These are phyloP conservation scores for Ambastaia sidthimunki DNA, from an alignment of 2,797 vertebrate species.

Conservation along the genomic window DNA sequence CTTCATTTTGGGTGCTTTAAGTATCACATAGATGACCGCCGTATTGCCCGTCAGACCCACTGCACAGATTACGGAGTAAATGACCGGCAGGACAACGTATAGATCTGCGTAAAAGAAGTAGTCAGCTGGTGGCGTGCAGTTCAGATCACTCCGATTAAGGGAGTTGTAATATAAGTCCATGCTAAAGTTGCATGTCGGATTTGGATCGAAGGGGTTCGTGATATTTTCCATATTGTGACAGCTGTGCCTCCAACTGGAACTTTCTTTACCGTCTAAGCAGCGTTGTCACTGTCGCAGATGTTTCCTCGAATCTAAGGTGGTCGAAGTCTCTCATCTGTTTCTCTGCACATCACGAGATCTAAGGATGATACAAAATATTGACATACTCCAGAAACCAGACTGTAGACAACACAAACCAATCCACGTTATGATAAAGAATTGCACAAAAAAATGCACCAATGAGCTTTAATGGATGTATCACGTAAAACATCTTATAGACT, in stretches of 20 bases:
- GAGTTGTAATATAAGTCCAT: conserved; percentile 50
- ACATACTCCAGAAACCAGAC: not conserved
- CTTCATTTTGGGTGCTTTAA: conserved; percentile 79
- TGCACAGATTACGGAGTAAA: conserved; percentile 78
- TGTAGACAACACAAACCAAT: not conserved
- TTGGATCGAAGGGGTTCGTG: conserved; percentile 21
- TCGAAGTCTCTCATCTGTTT: conserved; percentile 15
- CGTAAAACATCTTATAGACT: too few species aligned
- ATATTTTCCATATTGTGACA: conserved; percentile 56
- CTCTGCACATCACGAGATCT: conserved; percentile 47
- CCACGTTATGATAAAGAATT: not conserved
- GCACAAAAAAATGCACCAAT: not conserved
- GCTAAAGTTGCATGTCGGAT: conserved; percentile 57
- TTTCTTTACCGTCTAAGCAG: conserved; percentile 33
- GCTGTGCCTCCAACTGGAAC: conserved; percentile 5
- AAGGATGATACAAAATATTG: not conserved
- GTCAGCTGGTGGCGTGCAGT: conserved; percentile 54
- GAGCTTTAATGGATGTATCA: not conserved
- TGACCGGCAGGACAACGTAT: conserved; percentile 74
- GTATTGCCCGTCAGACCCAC: conserved; percentile 81
- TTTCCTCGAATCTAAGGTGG: conserved; percentile 20
- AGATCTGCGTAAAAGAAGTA: conserved; percentile 63
- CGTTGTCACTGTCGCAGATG: not conserved
- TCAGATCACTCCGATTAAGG: conserved; percentile 50
- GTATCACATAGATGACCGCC: conserved; percentile 77